Percentiles rank a stretch among this genome's conserved stretches.
Conservation (phyloP, 1,140 invertebrate genomes). For the Drosophila sechellia region DNA sequence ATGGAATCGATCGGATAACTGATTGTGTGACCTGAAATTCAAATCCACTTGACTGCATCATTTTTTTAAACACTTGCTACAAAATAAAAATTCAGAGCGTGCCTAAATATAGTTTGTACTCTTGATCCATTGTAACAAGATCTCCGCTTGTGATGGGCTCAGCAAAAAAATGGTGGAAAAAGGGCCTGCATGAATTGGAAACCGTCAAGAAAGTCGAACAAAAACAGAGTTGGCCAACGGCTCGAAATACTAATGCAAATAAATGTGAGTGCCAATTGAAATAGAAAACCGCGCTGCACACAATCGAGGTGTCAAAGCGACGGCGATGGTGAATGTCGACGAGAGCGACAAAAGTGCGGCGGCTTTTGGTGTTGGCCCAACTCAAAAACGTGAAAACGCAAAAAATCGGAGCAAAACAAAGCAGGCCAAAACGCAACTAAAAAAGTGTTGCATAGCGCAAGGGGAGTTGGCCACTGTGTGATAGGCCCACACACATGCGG, state of each 20-base stretch:
- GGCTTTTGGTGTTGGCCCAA: conserved; percentile 66
- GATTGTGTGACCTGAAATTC: not conserved
- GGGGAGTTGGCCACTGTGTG: conserved; percentile 76
- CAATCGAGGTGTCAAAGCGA: conserved; percentile 79
- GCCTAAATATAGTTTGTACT: not conserved
- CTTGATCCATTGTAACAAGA: conserved; percentile 26
- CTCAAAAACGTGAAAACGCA: conserved; percentile 20
- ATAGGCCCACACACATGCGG: conserved; percentile 46
- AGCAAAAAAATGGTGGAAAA: conserved; percentile 9
- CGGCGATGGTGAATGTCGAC: conserved; percentile 39
- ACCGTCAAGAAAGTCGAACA: conserved; percentile 42
- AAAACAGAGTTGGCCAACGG: conserved; percentile 20
- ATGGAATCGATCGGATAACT: not conserved
- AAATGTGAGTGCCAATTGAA: conserved; percentile 77
- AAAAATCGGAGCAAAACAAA: conserved; percentile 38
- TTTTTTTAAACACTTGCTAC: not conserved
- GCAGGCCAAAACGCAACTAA: conserved; percentile 41
- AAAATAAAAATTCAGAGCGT: not conserved
- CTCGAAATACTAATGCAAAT: conserved; percentile 55
- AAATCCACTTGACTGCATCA: not conserved
- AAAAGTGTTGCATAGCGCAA: conserved; percentile 75
- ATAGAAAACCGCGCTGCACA: conserved; percentile 77
- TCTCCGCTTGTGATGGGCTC: not conserved
- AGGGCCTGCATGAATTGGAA: conserved; percentile 23
- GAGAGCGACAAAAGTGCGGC: conserved; percentile 71